Base-by-base conservation (phyloP, 35 echinoderm and acorn worm species). In the Nesometra sesokonis region DNA sequence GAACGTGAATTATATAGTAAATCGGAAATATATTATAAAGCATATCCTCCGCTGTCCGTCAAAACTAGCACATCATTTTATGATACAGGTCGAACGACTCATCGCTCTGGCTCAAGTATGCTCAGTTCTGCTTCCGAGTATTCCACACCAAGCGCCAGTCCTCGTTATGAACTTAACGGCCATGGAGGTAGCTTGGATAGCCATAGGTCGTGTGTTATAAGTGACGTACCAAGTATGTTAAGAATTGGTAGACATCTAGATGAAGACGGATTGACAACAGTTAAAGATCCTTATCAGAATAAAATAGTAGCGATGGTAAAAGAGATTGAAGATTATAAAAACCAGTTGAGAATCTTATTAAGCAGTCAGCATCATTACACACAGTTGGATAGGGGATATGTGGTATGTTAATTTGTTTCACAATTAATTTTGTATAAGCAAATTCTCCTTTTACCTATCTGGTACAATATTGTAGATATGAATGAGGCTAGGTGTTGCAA, bases 241-340 rank as follows among this genome's bases (percentile, higher is more conserved):
- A 80, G 84, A 32, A 87, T 95, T 29, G 93, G 93, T 11, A 83
- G 86, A 29, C 94, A 93, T 57, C 82, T 97, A 21, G 94, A 93
- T 79, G 83, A 90, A 33, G 94, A 97, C 82, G 94, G 94, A 11
- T 57, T 97, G 91, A 97, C 94, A 3, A 57, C 80, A 32, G 76
- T 93, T 15, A 47, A 86, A 31, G 77, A 82, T 29, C 81, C 85
- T 29, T 30, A 76, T 33, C 94, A 97, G 81, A 83, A 84, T 35
- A 79, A 88, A 35, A 76, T 97, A 39, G 37, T 93, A 35, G 94
- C 82, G 8, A 85, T 97, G 31, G 86, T 90, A 52, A 43, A 90
- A 31, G 35, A 78, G 34, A 67, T 67, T 17, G 52, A 67, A 27
- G 52, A 67, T 11, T 67, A 67, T 67, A 27, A 67, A 27, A 67